phyloP scores from a whole-genome alignment of 2,888 invertebrate genomes.

The Cephus sareptanus region DNA sequence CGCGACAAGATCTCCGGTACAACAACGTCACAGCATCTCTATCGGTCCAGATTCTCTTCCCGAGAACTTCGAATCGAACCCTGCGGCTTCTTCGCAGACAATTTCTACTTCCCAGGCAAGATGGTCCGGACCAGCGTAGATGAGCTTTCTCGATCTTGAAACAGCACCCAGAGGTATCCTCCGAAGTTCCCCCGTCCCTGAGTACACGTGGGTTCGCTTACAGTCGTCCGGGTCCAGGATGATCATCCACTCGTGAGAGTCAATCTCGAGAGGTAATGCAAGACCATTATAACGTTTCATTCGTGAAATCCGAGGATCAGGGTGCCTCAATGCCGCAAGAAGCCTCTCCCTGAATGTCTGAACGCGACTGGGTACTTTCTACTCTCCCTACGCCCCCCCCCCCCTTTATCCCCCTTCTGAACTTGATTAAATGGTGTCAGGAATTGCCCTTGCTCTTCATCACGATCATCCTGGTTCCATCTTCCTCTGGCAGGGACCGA shows the following conservation, averaged over 20 bases:
- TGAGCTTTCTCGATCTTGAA: no score
- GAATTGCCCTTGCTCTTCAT: conserved; percentile 11
- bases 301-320: conserved; percentile 20
- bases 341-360: conserved; percentile 1
- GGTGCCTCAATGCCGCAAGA: conserved; percentile 14
- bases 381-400: background rate
- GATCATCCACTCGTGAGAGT: conserved; percentile 14
- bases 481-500: no score
- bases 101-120: no score
- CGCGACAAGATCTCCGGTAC: no score
- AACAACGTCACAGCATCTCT: no score
- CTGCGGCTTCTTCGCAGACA: no score
- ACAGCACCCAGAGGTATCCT: no score
- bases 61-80: no score
- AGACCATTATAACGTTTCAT: conserved; percentile 23
- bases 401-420: background rate
- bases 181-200: background rate
- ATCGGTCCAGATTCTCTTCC: no score
- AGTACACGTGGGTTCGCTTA: background rate
- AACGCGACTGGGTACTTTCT: background rate
- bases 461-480: no score
- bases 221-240: background rate
- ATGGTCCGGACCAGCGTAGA: no score
- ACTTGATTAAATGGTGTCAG: conserved; percentile 22
- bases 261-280: conserved; percentile 18